Evolutionary conservation across 2,888 invertebrate species (phyloP), one percentile per base, ranked within the genome.

Genomic region (Aporophyla nigra): DNA sequence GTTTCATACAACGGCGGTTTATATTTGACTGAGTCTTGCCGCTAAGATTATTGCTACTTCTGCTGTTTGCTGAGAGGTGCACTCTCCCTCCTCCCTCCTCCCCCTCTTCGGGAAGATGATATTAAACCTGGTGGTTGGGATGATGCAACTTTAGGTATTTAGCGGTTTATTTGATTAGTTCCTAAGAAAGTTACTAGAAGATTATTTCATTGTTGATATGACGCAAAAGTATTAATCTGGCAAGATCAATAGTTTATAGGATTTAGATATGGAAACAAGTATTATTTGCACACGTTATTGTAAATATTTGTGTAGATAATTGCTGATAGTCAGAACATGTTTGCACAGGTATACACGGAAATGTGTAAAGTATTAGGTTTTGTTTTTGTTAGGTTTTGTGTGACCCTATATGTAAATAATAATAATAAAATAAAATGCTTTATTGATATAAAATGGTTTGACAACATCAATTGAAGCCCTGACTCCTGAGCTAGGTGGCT

Each of bases 1-100:
- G 67, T 77, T 86, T 71, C 66, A 61, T 71, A 69, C 46, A 66
- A 33, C 73, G n/a, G 63, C 58, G 69, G 71, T 71, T 83, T 82
- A 74, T 78, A 72, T 79, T 74, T 71, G 65, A 71, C 66, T 56
- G 59, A 51, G 71, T 66, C 69, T 69, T 59, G 56, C 78, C 62
- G n/a, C 61, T 59, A 68, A 78, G 66, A 78, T 83, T 86, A 77
- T 83, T 86, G 79, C 83, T 82, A 82, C 84, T 84, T 80, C 58
- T 62, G 49, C 33, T 66, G 51, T 74, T 82, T 85, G 74, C 65
- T 43, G 54, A 71, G 67, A 66, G 61, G 43, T 63, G 81, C 81
- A 53, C 33, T 46, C 33, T 51, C 16, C 21, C 0, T 21, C 63
- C 40, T 21, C 4, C 27, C 59, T 53, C n/a, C 40, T 1, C 9